These are phyloP conservation scores for Pasiphila rectangulata DNA, from an alignment of 2,888 invertebrate genomes.

Conservation along the genomic window DNA sequence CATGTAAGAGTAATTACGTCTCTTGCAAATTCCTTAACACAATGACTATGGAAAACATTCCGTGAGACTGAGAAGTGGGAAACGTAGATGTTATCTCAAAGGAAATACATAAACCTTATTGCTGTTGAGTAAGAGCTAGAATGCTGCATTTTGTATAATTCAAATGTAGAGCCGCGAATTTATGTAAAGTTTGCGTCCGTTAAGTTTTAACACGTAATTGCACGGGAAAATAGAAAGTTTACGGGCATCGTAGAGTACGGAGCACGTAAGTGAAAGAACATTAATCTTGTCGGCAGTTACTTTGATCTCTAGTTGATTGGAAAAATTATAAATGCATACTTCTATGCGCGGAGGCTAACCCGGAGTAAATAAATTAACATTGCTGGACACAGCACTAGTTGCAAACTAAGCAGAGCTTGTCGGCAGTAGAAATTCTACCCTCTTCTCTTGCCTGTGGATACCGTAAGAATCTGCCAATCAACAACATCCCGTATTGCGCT, in stretches of 20 bases:
- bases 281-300: conserved; percentile 24
- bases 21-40: conserved; percentile 48
- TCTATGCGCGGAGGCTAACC: too few relatives aligned
- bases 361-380: too few relatives aligned
- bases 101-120: conserved; percentile 11
- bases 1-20: not conserved
- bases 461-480: too few relatives aligned
- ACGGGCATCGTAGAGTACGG: conserved; percentile 29
- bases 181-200: conserved; percentile 37
- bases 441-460: too few relatives aligned
- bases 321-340: too few relatives aligned
- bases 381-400: too few relatives aligned
- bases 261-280: conserved; percentile 23
- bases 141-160: not conserved
- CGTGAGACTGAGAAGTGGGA: conserved; percentile 56
- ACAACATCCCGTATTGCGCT: too few relatives aligned
- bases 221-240: conserved; percentile 53
- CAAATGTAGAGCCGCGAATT: conserved; percentile 14
- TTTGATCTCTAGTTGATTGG: conserved; percentile 1
- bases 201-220: conserved; percentile 33
- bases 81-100: conserved; percentile 12
- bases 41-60: conserved; percentile 55
- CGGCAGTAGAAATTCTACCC: too few relatives aligned
- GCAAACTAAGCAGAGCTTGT: too few relatives aligned
- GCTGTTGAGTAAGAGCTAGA: conserved; percentile 2